Base-by-base conservation (phyloP, 92 coral and sea anemone genomes). In the Porites divaricata region DNA sequence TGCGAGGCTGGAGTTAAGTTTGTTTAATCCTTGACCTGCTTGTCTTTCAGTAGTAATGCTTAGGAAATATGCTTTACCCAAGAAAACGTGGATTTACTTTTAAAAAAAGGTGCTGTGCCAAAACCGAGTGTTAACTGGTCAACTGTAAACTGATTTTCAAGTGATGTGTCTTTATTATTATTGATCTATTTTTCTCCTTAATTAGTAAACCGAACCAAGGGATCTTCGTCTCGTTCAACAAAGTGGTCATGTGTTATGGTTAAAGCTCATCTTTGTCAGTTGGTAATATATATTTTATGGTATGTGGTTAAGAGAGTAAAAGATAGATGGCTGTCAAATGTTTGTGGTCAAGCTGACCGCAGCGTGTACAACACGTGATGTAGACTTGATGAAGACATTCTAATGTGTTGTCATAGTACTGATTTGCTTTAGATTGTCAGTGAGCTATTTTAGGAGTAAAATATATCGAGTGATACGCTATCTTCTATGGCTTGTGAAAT, bases 231-330 rank as follows among this genome's bases (percentile, higher is more conserved):
- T 74, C 74, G 56, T 87, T 88, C 84, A 83, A 63, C 82, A 94
- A 94, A 87, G 96, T 96, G 57, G 89, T 92, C 76, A 94, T 94
- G 99, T 93, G 96, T 45, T 94, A 89, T 79, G 73, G 91, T 69
- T 80, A 68, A 86, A 50, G 19, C 2, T 17, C 10, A 1, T 14
- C 21, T 51, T 63, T n/a, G 2, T 19, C 6, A 35, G 45, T 45
- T 49, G 9, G 35, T 63, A 54, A n/a, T 1, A 9, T 1, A 9
- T 19, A 6, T 35, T 20, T 70, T 21, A 13, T 45, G 2, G 12
- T 8, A 23, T 72, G 62, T 17, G 8, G 7, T 8, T 8, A 22
- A 23, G 10, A 54, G 3, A 54, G 3, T 11, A 54, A 54, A 9
- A 54, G 59, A 1, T 15, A 11, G 17, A 35, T 35, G 45, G 45